A percentile compares a stretch with the other conserved stretches of the same genome.
These are phyloP conservation scores for Ophion costatus DNA, from an alignment of 2,888 invertebrate species.

Conservation along the genomic window DNA sequence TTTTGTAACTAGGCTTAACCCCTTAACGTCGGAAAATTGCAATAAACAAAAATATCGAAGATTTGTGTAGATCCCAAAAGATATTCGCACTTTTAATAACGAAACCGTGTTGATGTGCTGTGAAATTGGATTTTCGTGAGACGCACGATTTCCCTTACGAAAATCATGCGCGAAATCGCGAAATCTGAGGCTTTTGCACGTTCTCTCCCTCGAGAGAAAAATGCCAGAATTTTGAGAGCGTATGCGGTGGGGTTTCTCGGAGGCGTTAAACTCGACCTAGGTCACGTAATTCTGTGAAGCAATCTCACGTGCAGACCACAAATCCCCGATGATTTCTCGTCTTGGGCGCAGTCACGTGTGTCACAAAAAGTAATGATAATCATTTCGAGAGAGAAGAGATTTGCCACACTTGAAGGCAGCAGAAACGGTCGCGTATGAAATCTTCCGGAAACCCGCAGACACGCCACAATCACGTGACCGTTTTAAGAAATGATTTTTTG, in stretches of 20 bases:
- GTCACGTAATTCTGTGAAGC: slow-evolving; percentile 43
- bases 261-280: slow-evolving; percentile 24
- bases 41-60: not conserved
- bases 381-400: slow-evolving; percentile 17
- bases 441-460: slow-evolving; percentile 48
- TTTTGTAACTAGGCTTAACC: no score
- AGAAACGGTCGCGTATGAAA: slow-evolving; percentile 48
- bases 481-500: slow-evolving; percentile 58
- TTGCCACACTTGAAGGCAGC: slow-evolving; percentile 18
- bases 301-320: slow-evolving; percentile 17
- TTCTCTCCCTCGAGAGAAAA: not conserved
- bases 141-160: slow-evolving; percentile 9
- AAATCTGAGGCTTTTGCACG: slow-evolving; percentile 13
- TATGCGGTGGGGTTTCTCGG: not conserved
- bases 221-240: slow-evolving; percentile 29
- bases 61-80: not conserved
- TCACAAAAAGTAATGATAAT: slow-evolving; percentile 17
- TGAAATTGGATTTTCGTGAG: slow-evolving; percentile 16
- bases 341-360: not conserved
- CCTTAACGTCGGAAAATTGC: no score
- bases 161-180: slow-evolving; percentile 14
- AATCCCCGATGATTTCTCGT: slow-evolving; percentile 47
- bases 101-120: slow-evolving; percentile 2
- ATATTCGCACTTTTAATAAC: not conserved
- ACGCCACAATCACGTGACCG: slow-evolving; percentile 55